Conservation (phyloP, 2,797 vertebrate genomes). For the Neoniphon sammara region DNA sequence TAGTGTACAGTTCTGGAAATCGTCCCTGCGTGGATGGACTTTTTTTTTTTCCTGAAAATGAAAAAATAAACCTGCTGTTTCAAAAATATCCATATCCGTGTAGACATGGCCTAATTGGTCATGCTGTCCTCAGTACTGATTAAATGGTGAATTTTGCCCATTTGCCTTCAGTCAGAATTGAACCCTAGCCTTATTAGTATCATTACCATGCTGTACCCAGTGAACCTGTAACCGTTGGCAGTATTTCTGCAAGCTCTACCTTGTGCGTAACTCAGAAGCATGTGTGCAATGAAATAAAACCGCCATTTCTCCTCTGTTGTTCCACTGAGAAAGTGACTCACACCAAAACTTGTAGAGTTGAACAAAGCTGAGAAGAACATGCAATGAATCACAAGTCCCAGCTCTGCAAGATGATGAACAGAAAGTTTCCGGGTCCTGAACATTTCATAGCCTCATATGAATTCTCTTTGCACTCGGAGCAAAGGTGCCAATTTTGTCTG, state of each 20-base stretch:
- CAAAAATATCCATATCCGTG: too few relatives aligned
- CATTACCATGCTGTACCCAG: too few relatives aligned
- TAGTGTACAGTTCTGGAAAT: too few relatives aligned
- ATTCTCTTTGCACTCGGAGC: constrained; percentile 39
- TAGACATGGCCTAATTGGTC: too few relatives aligned
- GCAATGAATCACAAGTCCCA: constrained; percentile 1
- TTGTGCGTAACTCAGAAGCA: not conserved
- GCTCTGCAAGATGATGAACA: not conserved
- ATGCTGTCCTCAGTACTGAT: too few relatives aligned
- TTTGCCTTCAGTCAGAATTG: too few relatives aligned
- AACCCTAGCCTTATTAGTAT: too few relatives aligned
- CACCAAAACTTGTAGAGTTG: not conserved
- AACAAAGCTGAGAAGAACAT: constrained; percentile 4
- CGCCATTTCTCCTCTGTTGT: not conserved
- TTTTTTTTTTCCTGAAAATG: too few relatives aligned
- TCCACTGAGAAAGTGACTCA: not conserved
- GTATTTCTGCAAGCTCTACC: not conserved
- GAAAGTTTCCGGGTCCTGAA: constrained; percentile 17
- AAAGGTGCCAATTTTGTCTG: constrained; percentile 61
- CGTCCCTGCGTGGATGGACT: too few relatives aligned
- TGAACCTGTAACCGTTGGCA: too few relatives aligned
- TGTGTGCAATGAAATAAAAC: not conserved
- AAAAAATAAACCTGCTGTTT: too few relatives aligned
- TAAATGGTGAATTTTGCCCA: too few relatives aligned
- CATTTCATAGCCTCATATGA: constrained; percentile 41